Base-by-base conservation (phyloP, 1,140 invertebrate genomes). In the Harlomillsia oculata region DNA sequence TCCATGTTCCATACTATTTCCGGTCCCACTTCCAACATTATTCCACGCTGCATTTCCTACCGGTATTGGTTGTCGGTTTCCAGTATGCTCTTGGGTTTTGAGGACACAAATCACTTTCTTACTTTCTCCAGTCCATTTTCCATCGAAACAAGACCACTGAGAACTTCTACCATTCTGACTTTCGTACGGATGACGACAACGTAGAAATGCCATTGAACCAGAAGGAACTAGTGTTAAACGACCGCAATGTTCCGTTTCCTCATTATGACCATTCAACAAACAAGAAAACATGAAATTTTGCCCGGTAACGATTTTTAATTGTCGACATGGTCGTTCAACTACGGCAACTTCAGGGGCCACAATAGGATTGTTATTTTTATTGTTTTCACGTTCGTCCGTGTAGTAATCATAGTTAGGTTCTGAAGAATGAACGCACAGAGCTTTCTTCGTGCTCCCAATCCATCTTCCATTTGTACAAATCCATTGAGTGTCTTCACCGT, bases 101-200 rank as follows among this genome's bases (percentile, higher is more conserved):
- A 8, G 30, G 30, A 34, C 30, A 28, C 54, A 56, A 8, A 56
- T 13, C 2, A 56, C 28, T 56, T 49, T 45, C n/a, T 30, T 56
- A 9, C 28, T 56, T n/a, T 50, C 32, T 30, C 55, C 48, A 2
- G 26, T 18, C 57, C 57, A 59, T 16, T 30, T 9, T 2, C 57
- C 57, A 49, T 53, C 41, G 11, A 41, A 44, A 59, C 57, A 59
- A 37, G 25, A 50, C 49, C 49, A 53, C 16, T 59, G n/a, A 5
- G 34, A 25, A 18, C 8, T 18, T 18, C 16, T 14, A n/a, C 36
- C 37, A 45, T 26, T 45, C 18, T 29, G 26, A 26, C 32, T 40
- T 9, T 14, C 14, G 20, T 39, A 54, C 20, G 57, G 57, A 14
- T 51, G 44, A 9, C 26, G 23, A 25, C 57, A 59, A 34, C 44